Conservation (phyloP, 2,888 invertebrate species). For the Sialis fuliginosa region DNA sequence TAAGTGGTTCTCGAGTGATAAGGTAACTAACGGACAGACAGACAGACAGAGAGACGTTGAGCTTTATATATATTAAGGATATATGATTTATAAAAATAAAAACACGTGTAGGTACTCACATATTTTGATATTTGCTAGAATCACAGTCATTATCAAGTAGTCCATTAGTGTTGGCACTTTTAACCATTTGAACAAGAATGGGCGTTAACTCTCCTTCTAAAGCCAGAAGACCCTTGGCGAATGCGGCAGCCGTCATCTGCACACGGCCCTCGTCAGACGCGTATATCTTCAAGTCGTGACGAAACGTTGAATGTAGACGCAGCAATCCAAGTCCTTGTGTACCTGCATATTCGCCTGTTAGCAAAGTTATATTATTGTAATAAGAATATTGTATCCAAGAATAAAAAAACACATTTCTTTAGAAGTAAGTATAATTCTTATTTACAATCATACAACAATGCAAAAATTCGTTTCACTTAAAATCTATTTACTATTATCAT, state of each 20-base stretch:
- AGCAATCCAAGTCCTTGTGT: slow-evolving; percentile 92
- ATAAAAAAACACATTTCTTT: no score
- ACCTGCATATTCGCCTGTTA: slow-evolving; percentile 63
- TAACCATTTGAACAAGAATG: slow-evolving; percentile 98
- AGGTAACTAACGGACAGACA: no score
- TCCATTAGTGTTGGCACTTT: slow-evolving; percentile 98
- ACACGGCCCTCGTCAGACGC: slow-evolving; percentile 98
- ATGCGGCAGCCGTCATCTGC: slow-evolving; percentile 99
- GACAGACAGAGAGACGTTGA: no score
- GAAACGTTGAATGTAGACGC: slow-evolving; percentile 91
- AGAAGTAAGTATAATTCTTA: no score
- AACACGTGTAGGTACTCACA: slow-evolving; percentile 53
- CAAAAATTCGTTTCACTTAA: no score
- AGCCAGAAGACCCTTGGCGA: slow-evolving; percentile 94
- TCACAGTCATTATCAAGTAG: slow-evolving; percentile 96
- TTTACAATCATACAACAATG: no score
- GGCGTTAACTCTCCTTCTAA: slow-evolving; percentile 97
- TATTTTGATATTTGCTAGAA: slow-evolving; percentile 85
- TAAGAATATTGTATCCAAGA: no score
- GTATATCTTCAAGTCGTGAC: slow-evolving; percentile 98
- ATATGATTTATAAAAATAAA: neutral
- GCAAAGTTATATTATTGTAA: neutral
- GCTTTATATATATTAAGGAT: no score
- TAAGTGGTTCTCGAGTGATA: no score
- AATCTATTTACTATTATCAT: no score